These are phyloP conservation scores for Brachyalestes nurse DNA, from an alignment of 2,797 vertebrate genomes.

Conservation along the genomic window DNA sequence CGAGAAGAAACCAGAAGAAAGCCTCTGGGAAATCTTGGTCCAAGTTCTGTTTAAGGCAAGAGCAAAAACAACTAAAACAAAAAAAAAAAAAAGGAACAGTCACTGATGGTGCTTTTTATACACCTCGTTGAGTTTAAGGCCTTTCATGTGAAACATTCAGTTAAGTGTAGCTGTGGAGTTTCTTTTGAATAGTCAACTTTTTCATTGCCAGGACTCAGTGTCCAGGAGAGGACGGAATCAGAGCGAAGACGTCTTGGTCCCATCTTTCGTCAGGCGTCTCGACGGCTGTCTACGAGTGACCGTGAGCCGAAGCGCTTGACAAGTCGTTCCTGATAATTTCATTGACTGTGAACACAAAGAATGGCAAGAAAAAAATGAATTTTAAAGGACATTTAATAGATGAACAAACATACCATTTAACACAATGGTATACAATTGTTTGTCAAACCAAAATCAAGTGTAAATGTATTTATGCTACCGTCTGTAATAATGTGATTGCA, in stretches of 20 bases:
- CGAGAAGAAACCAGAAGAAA: constrained; percentile 52
- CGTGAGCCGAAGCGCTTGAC: constrained; percentile 86
- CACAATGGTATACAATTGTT: background rate
- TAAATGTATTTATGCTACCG: too few relatives aligned
- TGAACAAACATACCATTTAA: constrained; percentile 45
- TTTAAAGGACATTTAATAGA: background rate
- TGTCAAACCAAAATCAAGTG: too few relatives aligned
- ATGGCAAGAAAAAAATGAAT: constrained; percentile 48
- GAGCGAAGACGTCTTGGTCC: constrained; percentile 48
- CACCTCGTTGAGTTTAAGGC: constrained; percentile 54
- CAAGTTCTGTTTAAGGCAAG: constrained; percentile 73
- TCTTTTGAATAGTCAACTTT: constrained; percentile 54
- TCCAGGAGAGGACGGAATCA: constrained; percentile 12
- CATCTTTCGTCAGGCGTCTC: constrained; percentile 55
- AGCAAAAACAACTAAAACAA: constrained; percentile 33
- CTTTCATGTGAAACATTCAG: constrained; percentile 66
- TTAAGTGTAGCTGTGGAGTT: constrained; percentile 55
- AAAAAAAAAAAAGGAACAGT: constrained; percentile 25
- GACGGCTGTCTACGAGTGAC: constrained; percentile 77
- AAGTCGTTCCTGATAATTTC: constrained; percentile 97
- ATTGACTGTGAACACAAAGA: constrained; percentile 87
- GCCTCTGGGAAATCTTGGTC: constrained; percentile 77
- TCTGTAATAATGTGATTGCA: background rate
- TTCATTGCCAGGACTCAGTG: background rate
- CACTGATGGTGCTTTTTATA: constrained; percentile 25